These are phyloP conservation scores for Caenorhabditis sp. DNA, from an alignment of 2,888 invertebrate genomes.

Conservation along the genomic window DNA sequence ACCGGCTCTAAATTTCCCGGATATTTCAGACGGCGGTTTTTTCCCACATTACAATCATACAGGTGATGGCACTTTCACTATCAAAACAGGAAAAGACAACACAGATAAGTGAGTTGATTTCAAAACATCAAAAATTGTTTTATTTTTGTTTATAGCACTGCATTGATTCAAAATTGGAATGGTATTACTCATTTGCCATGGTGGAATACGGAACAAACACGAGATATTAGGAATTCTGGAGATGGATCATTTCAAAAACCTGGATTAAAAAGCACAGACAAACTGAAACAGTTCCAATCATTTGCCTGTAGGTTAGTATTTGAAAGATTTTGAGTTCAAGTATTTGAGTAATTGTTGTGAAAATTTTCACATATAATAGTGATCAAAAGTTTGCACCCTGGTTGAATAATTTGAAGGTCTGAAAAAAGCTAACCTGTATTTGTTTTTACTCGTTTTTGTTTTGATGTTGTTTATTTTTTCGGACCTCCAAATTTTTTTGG, in stretches of 20 bases:
- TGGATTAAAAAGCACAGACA: constrained; percentile 50
- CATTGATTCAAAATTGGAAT: constrained; percentile 45
- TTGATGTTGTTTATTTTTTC: too few species aligned
- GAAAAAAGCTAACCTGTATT: too few species aligned
- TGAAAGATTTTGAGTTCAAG: too few species aligned
- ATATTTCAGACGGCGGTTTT: constrained; percentile 45
- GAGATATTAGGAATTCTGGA: constrained; percentile 38
- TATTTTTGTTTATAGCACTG: constrained; percentile 25
- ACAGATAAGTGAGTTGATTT: constrained; percentile 30
- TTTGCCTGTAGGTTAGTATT: constrained; percentile 40
- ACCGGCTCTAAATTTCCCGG: constrained; percentile 37
- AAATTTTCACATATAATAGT: too few species aligned
- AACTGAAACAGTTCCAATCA: constrained; percentile 59
- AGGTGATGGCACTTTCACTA: constrained; percentile 51
- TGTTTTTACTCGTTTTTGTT: too few species aligned
- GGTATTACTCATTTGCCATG: constrained; percentile 36
- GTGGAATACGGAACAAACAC: constrained; percentile 36
- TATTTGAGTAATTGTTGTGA: too few species aligned
- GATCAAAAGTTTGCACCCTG: too few species aligned
- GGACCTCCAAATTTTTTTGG: too few species aligned
- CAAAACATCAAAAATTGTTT: background rate
- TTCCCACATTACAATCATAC: constrained; percentile 62
- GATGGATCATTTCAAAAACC: constrained; percentile 63
- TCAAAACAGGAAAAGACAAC: constrained; percentile 56
- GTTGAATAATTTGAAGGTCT: too few species aligned